These are phyloP conservation scores for Phallusia fumigata DNA, from an alignment of 23 tunicate species.

Conservation along the genomic window DNA sequence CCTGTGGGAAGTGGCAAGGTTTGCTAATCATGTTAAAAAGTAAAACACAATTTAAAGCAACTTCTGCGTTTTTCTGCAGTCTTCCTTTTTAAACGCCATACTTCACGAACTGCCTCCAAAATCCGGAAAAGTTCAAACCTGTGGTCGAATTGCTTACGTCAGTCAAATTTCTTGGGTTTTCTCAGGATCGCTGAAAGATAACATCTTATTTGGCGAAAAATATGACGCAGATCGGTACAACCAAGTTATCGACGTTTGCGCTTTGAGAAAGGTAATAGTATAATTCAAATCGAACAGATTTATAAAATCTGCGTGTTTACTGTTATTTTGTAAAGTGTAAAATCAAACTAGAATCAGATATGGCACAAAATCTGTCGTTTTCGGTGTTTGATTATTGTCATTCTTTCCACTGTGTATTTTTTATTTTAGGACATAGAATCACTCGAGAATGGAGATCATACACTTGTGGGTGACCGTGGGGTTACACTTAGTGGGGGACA, in stretches of 20 bases:
- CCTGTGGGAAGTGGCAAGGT: constrained; percentile 90
- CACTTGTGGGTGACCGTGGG: constrained; percentile 76
- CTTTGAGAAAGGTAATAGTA: constrained; percentile 26
- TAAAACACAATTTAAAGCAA: too few species aligned
- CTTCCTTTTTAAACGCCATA: constrained; percentile 55
- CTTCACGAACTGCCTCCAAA: constrained; percentile 40
- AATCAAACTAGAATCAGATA: too few species aligned
- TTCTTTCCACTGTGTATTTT: too few species aligned
- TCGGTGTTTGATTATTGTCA: too few species aligned
- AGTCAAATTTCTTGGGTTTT: constrained; percentile 69
- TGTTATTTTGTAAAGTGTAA: too few species aligned
- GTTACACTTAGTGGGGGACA: constrained; percentile 94
- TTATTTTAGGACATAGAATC: not conserved
- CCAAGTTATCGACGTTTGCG: constrained; percentile 44
- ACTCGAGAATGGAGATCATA: constrained; percentile 53
- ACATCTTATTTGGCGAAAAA: constrained; percentile 56
- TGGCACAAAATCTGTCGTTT: too few species aligned
- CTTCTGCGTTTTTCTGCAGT: constrained; percentile 35
- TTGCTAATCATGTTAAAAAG: not conserved
- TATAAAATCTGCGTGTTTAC: too few species aligned
- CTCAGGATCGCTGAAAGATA: constrained; percentile 52
- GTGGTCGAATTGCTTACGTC: constrained; percentile 43
- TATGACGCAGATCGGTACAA: constrained; percentile 33
- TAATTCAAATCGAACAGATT: too few species aligned
- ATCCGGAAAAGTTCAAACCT: constrained; percentile 18